Conservation (phyloP, 2,113 vertebrate genomes). For the Apistogramma diplotaenia region DNA sequence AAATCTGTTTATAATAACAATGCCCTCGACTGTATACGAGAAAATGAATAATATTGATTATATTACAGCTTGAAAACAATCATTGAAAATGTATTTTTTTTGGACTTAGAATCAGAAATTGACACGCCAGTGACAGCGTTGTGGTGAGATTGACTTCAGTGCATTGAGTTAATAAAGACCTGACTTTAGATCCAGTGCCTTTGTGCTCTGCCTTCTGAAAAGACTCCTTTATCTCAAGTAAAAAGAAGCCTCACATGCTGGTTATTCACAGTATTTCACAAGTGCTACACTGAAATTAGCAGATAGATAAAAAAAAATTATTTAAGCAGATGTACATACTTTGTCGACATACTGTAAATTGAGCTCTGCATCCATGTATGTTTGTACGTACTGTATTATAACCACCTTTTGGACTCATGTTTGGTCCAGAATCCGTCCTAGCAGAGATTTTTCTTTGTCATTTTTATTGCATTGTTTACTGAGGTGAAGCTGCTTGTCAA, state of each 20-base stretch:
- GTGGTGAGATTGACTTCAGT: not conserved
- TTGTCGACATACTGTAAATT: slow-evolving; percentile 59
- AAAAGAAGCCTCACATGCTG: slow-evolving; percentile 21
- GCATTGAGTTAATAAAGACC: not conserved
- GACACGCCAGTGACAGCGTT: not conserved
- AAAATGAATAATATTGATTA: not conserved
- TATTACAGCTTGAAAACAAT: slow-evolving; percentile 27
- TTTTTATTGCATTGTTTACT: slow-evolving; percentile 51
- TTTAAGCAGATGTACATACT: slow-evolving; percentile 69
- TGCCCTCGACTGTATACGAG: not conserved
- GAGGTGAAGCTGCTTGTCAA: slow-evolving; percentile 44
- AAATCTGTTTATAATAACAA: not conserved
- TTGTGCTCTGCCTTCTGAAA: slow-evolving; percentile 48
- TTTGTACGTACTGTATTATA: slow-evolving; percentile 59
- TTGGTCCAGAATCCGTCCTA: slow-evolving; percentile 10
- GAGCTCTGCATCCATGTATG: slow-evolving; percentile 33
- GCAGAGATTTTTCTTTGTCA: slow-evolving; percentile 20
- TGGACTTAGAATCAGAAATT: not conserved
- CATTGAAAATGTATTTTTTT: not conserved
- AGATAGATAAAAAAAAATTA: slow-evolving; percentile 53
- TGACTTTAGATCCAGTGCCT: slow-evolving; percentile 52
- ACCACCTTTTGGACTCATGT: slow-evolving; percentile 21
- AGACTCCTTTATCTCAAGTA: slow-evolving; percentile 6
- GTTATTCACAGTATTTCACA: slow-evolving; percentile 65
- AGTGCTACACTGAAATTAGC: slow-evolving; percentile 76